Evolutionary conservation across 1,140 invertebrate genomes (phyloP), one percentile per base, ranked within the genome.

Genomic region (Mercenaria mercenaria): DNA sequence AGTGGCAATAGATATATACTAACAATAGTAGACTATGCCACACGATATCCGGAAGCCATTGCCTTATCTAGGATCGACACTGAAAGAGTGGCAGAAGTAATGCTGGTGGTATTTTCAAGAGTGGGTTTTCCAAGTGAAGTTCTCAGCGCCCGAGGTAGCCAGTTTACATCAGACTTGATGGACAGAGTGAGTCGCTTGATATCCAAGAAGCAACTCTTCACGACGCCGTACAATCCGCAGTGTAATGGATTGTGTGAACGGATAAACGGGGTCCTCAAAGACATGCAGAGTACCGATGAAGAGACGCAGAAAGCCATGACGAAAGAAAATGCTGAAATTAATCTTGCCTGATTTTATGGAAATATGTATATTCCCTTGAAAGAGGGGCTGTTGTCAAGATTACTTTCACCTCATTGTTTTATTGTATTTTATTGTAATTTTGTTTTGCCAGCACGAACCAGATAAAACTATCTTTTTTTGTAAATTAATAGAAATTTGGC

Each of bases 11-110:
- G 88, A 8, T 91, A 91, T 50, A 91, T 92, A 11, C 29, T 91
- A 26, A 86, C 77, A 13, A 13, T 89, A 26, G 88, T 91, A 15
- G 91, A 93, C 52, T 93, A 91, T 84, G 89, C 87, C 0, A 93
- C 91, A 1, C 20, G 89, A 8, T 93, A 92, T 50, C 89, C 91
- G 10, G 85, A 92, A 43, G 92, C 90, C 0, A 79, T 92, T n/a
- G 74, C 92, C 29, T 67, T 92, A 23, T 37, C n/a, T 23, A 52
- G 29, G 1, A 91, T 91, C 10, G 80, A 86, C 15, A 77, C 87
- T 0, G 89, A 84, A 52, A 86, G 50, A 13, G 80, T 93, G 4
- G 82, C 91, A 47, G 92, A 92, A 83, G 89, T 20, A 15, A 23
- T 56, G 23, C 47, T 80, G 4, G 77, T 56, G 13, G 32, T 80